A percentile compares a stretch with the other conserved stretches of the same genome.
Evolutionary conservation across 2,797 vertebrate genomes (phyloP).

Genomic region (Pampus argenteus): DNA sequence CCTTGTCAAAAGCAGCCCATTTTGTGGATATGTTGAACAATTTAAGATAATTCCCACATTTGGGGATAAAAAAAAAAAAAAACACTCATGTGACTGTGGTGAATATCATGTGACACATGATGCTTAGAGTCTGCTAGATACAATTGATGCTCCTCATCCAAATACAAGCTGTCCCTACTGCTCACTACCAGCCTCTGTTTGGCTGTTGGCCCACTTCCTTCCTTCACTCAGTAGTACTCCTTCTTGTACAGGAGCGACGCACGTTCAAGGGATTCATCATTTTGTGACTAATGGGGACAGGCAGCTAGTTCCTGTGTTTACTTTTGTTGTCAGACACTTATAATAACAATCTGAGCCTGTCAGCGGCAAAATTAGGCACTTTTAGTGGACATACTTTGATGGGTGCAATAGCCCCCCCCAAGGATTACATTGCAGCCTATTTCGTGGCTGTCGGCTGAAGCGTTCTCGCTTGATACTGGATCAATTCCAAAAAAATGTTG

Average conservation of each 20-base stretch:
- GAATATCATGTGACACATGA: neutral
- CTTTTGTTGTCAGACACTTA: no score
- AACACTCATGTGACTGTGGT: neutral
- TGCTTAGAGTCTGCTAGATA: neutral
- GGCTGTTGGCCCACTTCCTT: neutral
- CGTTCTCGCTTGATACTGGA: no score
- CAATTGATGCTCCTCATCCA: neutral
- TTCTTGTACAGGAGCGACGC: neutral
- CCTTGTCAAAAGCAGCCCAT: neutral
- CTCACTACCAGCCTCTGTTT: conserved; percentile 1
- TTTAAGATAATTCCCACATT: neutral
- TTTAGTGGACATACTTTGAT: no score
- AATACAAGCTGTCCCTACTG: neutral
- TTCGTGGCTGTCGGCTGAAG: no score
- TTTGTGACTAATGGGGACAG: no score
- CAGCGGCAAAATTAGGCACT: no score
- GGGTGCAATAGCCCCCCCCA: no score
- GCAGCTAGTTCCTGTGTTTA: no score
- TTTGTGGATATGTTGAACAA: conserved; percentile 1
- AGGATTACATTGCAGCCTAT: no score
- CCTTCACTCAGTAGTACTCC: neutral
- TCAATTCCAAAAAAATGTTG: no score
- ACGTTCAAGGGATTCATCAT: no score
- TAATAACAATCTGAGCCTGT: no score
- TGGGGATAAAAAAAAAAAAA: neutral